A percentile compares a stretch with the other conserved stretches of the same genome.
These are phyloP conservation scores for Bovichtus variegatus DNA, from an alignment of 2,797 vertebrate species.

Conservation along the genomic window DNA sequence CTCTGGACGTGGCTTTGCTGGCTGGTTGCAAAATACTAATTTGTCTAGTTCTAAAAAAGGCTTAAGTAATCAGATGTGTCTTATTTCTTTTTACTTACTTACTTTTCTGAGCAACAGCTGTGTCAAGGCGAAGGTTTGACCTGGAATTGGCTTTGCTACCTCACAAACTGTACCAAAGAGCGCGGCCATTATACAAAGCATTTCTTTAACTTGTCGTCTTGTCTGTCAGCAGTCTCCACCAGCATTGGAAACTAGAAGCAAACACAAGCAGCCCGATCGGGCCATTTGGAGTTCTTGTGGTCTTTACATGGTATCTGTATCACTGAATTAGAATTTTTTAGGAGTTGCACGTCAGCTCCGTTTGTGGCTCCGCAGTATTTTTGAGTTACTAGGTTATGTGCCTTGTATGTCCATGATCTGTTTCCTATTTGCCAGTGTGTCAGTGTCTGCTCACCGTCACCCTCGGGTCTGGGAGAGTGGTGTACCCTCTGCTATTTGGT, in stretches of 20 bases:
- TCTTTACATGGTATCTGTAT: conserved; percentile 3
- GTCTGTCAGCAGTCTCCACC: conserved; percentile 10
- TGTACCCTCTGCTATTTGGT: conserved; percentile 30
- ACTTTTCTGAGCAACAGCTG: background rate
- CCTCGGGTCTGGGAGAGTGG: conserved; percentile 25
- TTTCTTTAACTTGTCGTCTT: background rate
- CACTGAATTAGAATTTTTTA: conserved; percentile 7
- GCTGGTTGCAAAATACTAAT: background rate
- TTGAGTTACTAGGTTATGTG: conserved; percentile 7
- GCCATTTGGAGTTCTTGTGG: conserved; percentile 18
- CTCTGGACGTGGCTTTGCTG: background rate
- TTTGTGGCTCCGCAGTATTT: conserved; percentile 5
- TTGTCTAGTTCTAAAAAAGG: background rate
- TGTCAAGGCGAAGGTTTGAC: background rate
- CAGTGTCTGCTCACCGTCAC: conserved; percentile 42
- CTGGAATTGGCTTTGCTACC: background rate
- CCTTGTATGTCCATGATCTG: conserved; percentile 13
- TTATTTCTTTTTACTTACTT: too few species aligned
- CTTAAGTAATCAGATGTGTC: background rate
- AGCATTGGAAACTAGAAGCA: conserved; percentile 15
- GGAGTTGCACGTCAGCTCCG: conserved; percentile 3
- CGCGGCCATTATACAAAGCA: background rate
- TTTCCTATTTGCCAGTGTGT: conserved; percentile 51
- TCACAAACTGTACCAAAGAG: background rate
- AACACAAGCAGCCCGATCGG: conserved; percentile 3